Evolutionary conservation across 2,797 vertebrate species (phyloP).

Genomic region (Ataeniobius toweri): DNA sequence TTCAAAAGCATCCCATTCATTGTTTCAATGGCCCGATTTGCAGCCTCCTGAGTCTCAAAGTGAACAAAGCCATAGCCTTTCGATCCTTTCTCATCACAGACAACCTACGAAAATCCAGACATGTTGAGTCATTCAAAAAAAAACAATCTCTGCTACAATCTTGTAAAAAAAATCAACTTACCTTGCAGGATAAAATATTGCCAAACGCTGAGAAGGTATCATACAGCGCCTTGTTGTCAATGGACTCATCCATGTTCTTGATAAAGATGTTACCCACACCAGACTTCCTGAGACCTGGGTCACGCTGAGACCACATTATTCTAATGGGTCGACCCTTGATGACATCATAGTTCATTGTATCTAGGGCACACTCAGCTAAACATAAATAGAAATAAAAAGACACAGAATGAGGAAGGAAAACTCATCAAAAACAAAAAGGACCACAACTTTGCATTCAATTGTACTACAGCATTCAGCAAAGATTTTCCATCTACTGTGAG

Average conservation of each 20-base stretch:
- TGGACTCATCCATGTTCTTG: constrained; percentile 98
- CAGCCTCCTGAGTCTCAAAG: constrained; percentile 95
- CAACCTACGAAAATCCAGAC: constrained; percentile 81
- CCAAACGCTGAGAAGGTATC: constrained; percentile 98
- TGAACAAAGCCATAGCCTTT: constrained; percentile 98
- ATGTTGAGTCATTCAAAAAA: background rate
- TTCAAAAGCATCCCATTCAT: constrained; percentile 99
- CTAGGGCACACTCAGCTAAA: constrained; percentile 93
- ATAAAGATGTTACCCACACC: constrained; percentile 97
- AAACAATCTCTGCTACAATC: background rate
- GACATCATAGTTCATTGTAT: constrained; percentile 98
- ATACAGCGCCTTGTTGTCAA: constrained; percentile 97
- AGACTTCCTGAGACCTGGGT: constrained; percentile 94
- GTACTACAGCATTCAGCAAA: background rate
- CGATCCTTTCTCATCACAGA: constrained; percentile 93
- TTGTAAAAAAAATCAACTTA: constrained; percentile 52
- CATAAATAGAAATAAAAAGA: background rate
- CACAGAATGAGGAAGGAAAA: background rate
- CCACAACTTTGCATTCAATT: background rate
- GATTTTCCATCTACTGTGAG: background rate
- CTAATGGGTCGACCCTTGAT: constrained; percentile 95
- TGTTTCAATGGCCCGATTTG: constrained; percentile 89
- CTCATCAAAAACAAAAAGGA: background rate
- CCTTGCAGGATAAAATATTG: constrained; percentile 98
- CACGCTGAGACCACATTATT: constrained; percentile 99